These are phyloP conservation scores for Fragum whitleyi DNA, from an alignment of 2,888 invertebrate genomes.

Conservation along the genomic window DNA sequence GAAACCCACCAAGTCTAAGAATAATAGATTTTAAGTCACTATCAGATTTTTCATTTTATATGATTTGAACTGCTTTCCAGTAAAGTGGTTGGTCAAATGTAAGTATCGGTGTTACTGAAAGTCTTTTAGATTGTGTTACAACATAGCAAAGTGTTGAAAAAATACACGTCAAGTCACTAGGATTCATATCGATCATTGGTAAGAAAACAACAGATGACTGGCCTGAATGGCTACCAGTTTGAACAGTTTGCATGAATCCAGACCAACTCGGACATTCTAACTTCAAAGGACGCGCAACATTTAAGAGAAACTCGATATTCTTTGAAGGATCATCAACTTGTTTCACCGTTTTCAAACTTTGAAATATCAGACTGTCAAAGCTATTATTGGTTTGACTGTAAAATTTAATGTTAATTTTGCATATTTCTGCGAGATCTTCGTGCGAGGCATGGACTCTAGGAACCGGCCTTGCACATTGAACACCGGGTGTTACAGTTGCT, in stretches of 20 bases:
- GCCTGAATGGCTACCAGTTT: not conserved
- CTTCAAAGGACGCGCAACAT: slow-evolving; percentile 21
- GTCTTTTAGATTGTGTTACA: slow-evolving; percentile 32
- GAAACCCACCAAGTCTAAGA: slow-evolving; percentile 52
- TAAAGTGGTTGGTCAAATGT: slow-evolving; percentile 68
- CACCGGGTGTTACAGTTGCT: too few species aligned
- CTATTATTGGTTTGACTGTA: too few species aligned
- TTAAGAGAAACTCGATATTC: slow-evolving; percentile 47
- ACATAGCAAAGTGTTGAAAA: slow-evolving; percentile 59
- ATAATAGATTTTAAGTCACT: slow-evolving; percentile 48
- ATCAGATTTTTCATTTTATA: slow-evolving; percentile 27
- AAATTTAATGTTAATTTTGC: slow-evolving; percentile 31
- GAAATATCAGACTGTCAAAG: too few species aligned
- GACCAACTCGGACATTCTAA: slow-evolving; percentile 19
- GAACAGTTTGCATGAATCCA: slow-evolving; percentile 20
- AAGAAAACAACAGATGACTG: not conserved
- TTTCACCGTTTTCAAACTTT: too few species aligned
- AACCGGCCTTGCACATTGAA: not conserved
- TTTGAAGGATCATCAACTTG: too few species aligned
- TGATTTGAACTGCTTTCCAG: slow-evolving; percentile 64
- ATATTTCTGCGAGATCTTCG: too few species aligned
- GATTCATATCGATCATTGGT: slow-evolving; percentile 30
- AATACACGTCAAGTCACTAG: slow-evolving; percentile 32
- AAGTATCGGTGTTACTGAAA: slow-evolving; percentile 44
- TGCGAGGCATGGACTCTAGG: slow-evolving; percentile 16